These are phyloP conservation scores for Synanthedon vespiformis DNA, from an alignment of 2,888 invertebrate species.

Conservation along the genomic window DNA sequence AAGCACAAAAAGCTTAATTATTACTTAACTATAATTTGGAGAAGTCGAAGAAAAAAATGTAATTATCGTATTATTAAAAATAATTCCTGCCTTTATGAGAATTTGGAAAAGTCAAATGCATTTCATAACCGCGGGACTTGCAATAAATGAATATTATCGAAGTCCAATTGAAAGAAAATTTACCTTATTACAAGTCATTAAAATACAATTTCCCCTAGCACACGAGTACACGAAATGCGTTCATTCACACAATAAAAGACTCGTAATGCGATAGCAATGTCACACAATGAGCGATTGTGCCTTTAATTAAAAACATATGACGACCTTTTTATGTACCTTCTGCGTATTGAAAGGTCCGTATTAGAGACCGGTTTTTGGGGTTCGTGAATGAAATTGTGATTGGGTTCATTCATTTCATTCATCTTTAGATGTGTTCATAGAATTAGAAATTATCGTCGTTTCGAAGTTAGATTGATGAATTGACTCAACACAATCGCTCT, in stretches of 20 bases:
- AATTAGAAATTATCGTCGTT: slow-evolving; percentile 20
- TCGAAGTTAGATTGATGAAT: slow-evolving; percentile 27
- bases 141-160: not conserved
- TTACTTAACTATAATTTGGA: too few relatives aligned
- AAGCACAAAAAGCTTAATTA: too few relatives aligned
- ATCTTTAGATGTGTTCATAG: slow-evolving; percentile 12
- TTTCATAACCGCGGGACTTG: not conserved
- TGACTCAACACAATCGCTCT: slow-evolving; percentile 16
- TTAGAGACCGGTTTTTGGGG: slow-evolving; percentile 6
- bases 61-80: too few relatives aligned
- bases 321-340: not conserved
- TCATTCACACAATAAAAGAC: slow-evolving; percentile 22
- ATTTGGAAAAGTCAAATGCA: not conserved
- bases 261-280: slow-evolving; percentile 28
- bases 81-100: too few relatives aligned
- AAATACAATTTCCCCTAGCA: not conserved
- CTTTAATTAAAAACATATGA: slow-evolving; percentile 34
- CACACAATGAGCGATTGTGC: slow-evolving; percentile 39
- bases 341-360: slow-evolving; percentile 7
- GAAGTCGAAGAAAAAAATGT: too few relatives aligned
- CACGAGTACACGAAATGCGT: not conserved
- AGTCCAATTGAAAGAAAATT: not conserved
- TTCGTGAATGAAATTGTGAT: slow-evolving; percentile 28
- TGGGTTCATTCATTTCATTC: slow-evolving; percentile 34
- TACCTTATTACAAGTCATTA: not conserved